Base-by-base conservation (phyloP, 53 echinoderm and acorn worm genomes). In the Patiria pectinifera region DNA sequence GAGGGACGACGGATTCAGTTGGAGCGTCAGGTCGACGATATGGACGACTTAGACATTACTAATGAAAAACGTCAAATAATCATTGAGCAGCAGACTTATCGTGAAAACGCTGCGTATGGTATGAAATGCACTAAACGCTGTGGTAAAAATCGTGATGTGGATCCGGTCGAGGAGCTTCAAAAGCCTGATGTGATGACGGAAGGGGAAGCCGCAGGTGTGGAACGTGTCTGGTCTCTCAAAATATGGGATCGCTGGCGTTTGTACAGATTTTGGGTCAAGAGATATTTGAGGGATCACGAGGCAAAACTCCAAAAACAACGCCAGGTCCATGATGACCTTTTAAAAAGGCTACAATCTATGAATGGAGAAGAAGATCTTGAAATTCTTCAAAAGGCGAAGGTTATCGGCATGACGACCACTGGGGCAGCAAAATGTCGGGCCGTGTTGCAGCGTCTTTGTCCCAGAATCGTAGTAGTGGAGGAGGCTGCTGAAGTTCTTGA, bases 401-500 rank as follows among this genome's bases (percentile, higher is more conserved):
- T 97, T 14, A 93, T 97, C 70, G 98, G 96, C 12, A 92, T 97
- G 91, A 97, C 98, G n/a, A 96, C 98, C 74, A 96, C 96, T n/a
- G 96, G 96, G 22, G 98, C 98, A 24, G 96, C 98, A 18, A 97
- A 87, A 75, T 15, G 94, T 84, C 94, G 88, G 21, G 49, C 59
- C 16, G 80, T 96, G 2, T 78, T 97, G 43, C 93, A 96, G 86
- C 83, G 82, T 25, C 76, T 97, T 22, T 71, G 87, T 62, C 96
- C 96, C 43, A 85, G 60, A 59, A 96, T 97, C 49, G 95, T 97
- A 3, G 86, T 97, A 59, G 96, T 97, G 8, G 97, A 97, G 78
- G 97, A 97, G 82, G 99, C 99, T 45, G 99, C 99, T 45, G 99
- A 99, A 78, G 96, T 99, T 62, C 92, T 99, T 16, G 99, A 99